Base-by-base conservation (phyloP, 2,113 vertebrate species). In the Pyxicephalus adspersus region DNA sequence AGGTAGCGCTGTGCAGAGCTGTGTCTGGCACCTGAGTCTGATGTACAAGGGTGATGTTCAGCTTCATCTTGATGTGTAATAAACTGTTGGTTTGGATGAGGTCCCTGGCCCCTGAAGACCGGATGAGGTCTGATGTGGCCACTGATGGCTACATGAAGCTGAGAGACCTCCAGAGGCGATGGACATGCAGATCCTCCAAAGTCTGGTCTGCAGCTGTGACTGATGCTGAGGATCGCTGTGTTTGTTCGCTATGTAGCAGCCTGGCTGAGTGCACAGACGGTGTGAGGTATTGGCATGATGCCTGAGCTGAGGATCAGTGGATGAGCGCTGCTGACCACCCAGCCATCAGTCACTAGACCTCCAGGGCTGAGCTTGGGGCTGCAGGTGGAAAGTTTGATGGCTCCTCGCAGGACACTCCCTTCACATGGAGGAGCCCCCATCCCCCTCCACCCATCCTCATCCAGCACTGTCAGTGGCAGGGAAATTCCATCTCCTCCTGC, bases 11-110 rank as follows among this genome's bases (percentile, higher is more conserved):
- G 22, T 18, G 9, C 65, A 50, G 65, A 29, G 31, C 38, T 52
- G 22, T 3, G 25, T 58, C 63, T 77, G 51, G 64, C 77, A 80
- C 83, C 64, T 85, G 84, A 85, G 83, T 72, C 52, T n/a, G 20
- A n/a, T 50, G 20, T 50, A 5, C 34, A 63, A n/a, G 15, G 3
- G 52, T 19, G 4, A 4, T 29, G 7, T 20, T 61, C 31, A 22
- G 13, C 31, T 58, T 61, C 72, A 58, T 60, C 3, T 22, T 75
- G 55, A 34, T 17, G 6, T 38, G 54, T 28, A 25, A 13, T 25
- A 15, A 31, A 25, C 8, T 45, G 71, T 19, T 20, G 31, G 5
- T 6, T 73, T 17, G 22, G 31, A 25, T 28, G n/a, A 28, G 58
- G 29, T 73, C 25, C 26, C 22, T 18, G 13, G n/a, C 9, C n/a